These are phyloP conservation scores for Thripadectes ignobilis DNA, from an alignment of 2,797 vertebrate genomes.

Conservation along the genomic window DNA sequence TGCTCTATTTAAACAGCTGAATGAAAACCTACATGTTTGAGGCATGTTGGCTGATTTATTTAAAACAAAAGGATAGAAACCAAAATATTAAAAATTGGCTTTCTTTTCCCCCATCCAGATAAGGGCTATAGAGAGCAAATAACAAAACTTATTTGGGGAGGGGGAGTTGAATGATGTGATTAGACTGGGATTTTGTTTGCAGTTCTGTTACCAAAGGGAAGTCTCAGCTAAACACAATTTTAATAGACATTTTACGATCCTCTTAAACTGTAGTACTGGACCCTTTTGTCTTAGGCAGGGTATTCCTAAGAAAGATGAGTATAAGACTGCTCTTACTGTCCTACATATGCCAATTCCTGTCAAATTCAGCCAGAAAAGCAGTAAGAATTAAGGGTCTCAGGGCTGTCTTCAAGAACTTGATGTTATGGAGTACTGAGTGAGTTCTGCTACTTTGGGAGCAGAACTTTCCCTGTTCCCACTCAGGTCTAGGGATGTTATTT, in stretches of 20 bases:
- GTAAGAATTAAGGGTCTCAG: not conserved
- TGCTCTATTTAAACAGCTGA: not conserved
- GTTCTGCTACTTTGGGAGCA: not conserved
- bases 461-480: not conserved
- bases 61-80: not conserved
- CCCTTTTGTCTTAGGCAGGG: not conserved
- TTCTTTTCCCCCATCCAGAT: not conserved
- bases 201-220: not conserved
- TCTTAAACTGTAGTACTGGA: not conserved
- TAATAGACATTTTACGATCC: not conserved
- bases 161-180: not conserved
- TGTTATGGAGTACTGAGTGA: not conserved
- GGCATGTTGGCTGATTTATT: not conserved
- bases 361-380: not conserved
- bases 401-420: not conserved
- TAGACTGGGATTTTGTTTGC: not conserved
- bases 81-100: not conserved
- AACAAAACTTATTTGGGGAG: not conserved
- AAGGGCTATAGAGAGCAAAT: not conserved
- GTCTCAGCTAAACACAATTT: not conserved
- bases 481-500: not conserved
- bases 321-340: not conserved
- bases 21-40: not conserved
- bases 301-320: not conserved
- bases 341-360: not conserved